Base-by-base conservation (phyloP, 2,797 vertebrate genomes). In the Enteromius mattozi region DNA sequence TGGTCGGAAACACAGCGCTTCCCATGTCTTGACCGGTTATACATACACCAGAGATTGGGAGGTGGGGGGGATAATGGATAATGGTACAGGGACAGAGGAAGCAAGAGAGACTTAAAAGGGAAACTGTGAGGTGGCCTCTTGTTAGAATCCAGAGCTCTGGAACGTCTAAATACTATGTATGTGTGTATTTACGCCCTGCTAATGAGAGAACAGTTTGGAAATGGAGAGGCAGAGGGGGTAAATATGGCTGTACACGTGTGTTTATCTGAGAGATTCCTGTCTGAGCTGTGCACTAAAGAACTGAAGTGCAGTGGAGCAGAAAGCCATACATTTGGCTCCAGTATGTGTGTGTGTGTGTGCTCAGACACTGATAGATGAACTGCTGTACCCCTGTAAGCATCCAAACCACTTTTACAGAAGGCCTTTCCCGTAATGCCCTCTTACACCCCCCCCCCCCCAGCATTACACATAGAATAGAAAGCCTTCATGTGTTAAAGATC, bases 261-360 rank as follows among this genome's bases (percentile, higher is more conserved):
- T 88, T 86, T 88, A 85, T 87, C 59, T 78, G 79, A 81, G 16
- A 77, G 88, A 86, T 83, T 88, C 84, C 86, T 81, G 81, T 47
- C 49, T 63, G 87, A 59, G 77, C 78, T 78, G 77, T 49, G 47
- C 56, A 81, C 78, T 86, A 76, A 56, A 69, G 40, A 69, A 69
- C 70, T 59, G 35, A 74, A 68, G 81, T 79, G 54, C 35, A 59
- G 45, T 45, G 7, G 71, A 61, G 56, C 66, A 49, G 66, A 30
- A 70, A 69, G 70, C 56, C 47, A 42, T 85, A 70, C 70, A 19
- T 66, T 54, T 82, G 56, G 75, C 76, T 75, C 33, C 19, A 42
- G 7, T 49, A 40, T 70, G 63, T 42, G 47, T 66, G 61, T 78
- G 75, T 65, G 49, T 82, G 27, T 49, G 54, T 24, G 45, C 76